Percentiles rank a stretch among this genome's conserved stretches.
These are phyloP conservation scores for Synanceia verrucosa DNA, from an alignment of 2,797 vertebrate genomes.

Conservation along the genomic window DNA sequence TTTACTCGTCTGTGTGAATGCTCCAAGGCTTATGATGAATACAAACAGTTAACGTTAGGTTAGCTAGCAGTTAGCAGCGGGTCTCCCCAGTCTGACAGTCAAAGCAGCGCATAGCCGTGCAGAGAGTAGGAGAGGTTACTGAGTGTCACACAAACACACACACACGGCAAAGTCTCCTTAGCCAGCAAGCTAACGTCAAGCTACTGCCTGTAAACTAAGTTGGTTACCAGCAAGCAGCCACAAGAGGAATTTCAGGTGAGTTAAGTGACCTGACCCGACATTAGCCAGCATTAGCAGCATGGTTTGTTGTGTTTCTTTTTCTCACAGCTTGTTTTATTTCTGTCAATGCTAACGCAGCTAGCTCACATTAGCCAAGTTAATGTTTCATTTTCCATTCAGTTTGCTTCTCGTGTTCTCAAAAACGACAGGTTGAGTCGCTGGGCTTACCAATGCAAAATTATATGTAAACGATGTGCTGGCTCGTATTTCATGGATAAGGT, in stretches of 20 bases:
- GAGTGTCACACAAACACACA: slow-evolving; percentile 15
- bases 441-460: not conserved
- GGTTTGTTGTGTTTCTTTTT: slow-evolving; percentile 22
- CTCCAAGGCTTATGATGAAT: not conserved
- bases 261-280: slow-evolving; percentile 31
- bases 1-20: not conserved
- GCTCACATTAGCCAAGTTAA: slow-evolving; percentile 51
- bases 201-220: slow-evolving; percentile 7
- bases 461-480: slow-evolving; percentile 11
- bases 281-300: slow-evolving; percentile 26
- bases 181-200: slow-evolving; percentile 25
- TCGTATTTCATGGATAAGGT: slow-evolving; percentile 22
- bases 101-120: slow-evolving; percentile 1
- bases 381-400: not conserved
- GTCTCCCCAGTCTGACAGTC: slow-evolving; percentile 20
- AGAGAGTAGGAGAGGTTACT: slow-evolving; percentile 26
- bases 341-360: slow-evolving; percentile 41
- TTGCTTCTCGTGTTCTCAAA: not conserved
- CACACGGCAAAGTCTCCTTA: slow-evolving; percentile 8
- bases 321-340: slow-evolving; percentile 37
- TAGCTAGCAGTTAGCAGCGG: slow-evolving; percentile 26
- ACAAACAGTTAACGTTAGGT: not conserved
- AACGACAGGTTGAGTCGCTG: fast-evolving
- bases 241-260: not conserved
- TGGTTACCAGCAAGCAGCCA: not conserved